Evolutionary conservation across 2,797 vertebrate genomes (phyloP).

Genomic region (Myripristis jacobus): DNA sequence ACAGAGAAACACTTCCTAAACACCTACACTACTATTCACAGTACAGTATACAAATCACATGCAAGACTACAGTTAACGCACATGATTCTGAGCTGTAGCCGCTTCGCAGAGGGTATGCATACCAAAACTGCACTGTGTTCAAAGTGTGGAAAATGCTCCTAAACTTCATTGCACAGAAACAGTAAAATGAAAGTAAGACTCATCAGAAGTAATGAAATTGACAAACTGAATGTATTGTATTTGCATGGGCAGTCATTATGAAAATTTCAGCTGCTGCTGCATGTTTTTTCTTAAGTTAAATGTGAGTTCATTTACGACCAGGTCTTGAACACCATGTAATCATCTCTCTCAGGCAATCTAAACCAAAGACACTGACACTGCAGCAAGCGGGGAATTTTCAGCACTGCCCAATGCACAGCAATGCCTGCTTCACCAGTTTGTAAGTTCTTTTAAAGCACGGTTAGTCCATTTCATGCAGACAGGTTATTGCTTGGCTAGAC

Average conservation of each 20-base stretch:
- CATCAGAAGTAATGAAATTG: conserved; percentile 39
- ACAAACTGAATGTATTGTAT: conserved; percentile 29
- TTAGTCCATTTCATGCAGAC: conserved; percentile 61
- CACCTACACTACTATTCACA: conserved; percentile 24
- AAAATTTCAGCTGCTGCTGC: conserved; percentile 58
- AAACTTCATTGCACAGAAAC: conserved; percentile 57
- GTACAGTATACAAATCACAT: conserved; percentile 57
- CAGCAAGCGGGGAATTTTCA: conserved; percentile 46
- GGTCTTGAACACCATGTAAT: conserved; percentile 5
- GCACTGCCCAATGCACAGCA: conserved; percentile 49
- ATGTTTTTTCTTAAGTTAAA: conserved; percentile 25
- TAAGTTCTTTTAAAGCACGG: conserved; percentile 22
- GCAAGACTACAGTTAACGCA: conserved; percentile 57
- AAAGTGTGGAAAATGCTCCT: too few species aligned
- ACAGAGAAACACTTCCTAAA: conserved; percentile 43
- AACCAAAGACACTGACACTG: conserved; percentile 28
- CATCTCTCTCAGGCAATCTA: conserved; percentile 4
- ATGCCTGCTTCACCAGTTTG: conserved; percentile 4
- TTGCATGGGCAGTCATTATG: conserved; percentile 47
- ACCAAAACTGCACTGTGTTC: too few species aligned
- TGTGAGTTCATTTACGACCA: conserved; percentile 30
- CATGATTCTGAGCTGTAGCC: conserved; percentile 31
- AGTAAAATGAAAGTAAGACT: conserved; percentile 64
- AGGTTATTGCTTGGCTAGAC: conserved; percentile 30
- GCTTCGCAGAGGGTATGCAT: conserved; percentile 51